Conservation (phyloP, 2,113 vertebrate species). For the Rhea pennata region DNA sequence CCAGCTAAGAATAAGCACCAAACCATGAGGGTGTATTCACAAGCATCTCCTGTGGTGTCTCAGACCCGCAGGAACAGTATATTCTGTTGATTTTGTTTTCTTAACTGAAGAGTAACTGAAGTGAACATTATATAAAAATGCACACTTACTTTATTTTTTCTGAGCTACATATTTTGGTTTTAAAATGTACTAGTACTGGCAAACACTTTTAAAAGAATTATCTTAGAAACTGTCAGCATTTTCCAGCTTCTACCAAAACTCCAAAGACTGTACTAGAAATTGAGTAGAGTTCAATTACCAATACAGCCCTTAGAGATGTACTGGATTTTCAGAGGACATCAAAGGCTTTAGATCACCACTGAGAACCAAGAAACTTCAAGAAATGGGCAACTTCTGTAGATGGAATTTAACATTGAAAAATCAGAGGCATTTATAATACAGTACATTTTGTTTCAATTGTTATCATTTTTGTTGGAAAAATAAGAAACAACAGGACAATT, state of each 20-base stretch:
- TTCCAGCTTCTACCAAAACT: not conserved
- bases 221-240: not conserved
- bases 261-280: not conserved
- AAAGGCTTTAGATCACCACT: not conserved
- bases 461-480: not conserved
- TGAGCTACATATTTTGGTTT: not conserved
- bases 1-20: constrained; percentile 41
- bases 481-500: not conserved
- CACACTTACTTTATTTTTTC: not conserved
- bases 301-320: not conserved
- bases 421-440: accelerated
- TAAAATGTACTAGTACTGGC: not conserved
- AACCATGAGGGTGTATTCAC: constrained; percentile 59
- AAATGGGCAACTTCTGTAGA: not conserved
- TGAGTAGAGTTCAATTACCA: not conserved
- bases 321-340: not conserved
- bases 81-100: not conserved
- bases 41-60: constrained; percentile 7
- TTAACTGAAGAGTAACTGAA: not conserved
- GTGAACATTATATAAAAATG: not conserved
- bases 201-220: not conserved
- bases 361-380: not conserved
- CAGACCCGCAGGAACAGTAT: not conserved
- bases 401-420: not conserved
- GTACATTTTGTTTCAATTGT: not conserved